Percentiles rank a stretch among this genome's conserved stretches.
These are phyloP conservation scores for Mallateleia sp. DNA, from an alignment of 2,888 invertebrate genomes.

Conservation along the genomic window DNA sequence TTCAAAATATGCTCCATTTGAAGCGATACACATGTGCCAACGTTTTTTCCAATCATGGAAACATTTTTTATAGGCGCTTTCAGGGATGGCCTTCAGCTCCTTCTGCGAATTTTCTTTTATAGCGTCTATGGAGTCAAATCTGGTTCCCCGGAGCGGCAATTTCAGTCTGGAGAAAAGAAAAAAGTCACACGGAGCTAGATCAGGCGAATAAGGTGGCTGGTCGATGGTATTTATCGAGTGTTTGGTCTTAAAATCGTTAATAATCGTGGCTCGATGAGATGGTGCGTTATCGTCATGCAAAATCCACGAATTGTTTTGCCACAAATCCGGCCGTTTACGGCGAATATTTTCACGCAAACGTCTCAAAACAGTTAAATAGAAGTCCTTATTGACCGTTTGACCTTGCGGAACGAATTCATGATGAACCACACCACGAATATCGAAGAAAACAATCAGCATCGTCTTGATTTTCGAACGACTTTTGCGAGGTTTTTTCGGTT, in stretches of 20 bases:
- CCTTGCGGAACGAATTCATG: slow-evolving; percentile 21
- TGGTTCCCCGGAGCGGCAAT: neutral
- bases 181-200: neutral
- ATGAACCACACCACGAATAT: neutral
- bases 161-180: too few species aligned
- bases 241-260: too few species aligned
- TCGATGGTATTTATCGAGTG: too few species aligned
- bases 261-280: too few species aligned
- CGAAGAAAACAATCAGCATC: neutral
- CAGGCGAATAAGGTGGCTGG: neutral
- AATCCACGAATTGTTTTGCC: slow-evolving; percentile 80
- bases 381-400: slow-evolving; percentile 67
- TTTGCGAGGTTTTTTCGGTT: neutral
- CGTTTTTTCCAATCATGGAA: too few species aligned
- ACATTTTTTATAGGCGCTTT: too few species aligned
- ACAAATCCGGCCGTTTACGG: slow-evolving; percentile 79
- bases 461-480: neutral
- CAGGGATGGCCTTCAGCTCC: too few species aligned
- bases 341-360: slow-evolving; percentile 55
- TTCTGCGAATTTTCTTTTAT: too few species aligned
- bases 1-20: too few species aligned
- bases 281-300: slow-evolving; percentile 83
- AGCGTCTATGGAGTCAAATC: too few species aligned
- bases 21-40: too few species aligned
- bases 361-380: slow-evolving; percentile 60